Evolutionary conservation across 2,888 invertebrate species (phyloP).

Genomic region (Pyrrhosoma nymphula): DNA sequence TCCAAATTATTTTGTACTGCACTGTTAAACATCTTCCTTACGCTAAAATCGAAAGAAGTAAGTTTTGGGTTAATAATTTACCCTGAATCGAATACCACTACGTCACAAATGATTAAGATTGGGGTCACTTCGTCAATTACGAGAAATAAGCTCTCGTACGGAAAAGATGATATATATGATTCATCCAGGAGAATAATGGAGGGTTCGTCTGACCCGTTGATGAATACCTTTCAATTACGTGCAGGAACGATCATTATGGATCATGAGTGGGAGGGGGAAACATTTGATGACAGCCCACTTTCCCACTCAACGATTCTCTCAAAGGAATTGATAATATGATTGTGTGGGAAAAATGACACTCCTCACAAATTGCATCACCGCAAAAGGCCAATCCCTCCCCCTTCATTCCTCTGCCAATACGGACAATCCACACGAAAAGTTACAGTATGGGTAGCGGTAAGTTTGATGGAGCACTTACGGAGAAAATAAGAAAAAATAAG

Average conservation of each 20-base stretch:
- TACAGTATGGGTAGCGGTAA: background rate
- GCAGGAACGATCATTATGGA: background rate
- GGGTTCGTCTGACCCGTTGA: background rate
- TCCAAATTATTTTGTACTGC: no score
- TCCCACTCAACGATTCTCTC: background rate
- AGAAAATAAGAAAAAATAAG: no score
- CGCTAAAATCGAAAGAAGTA: no score
- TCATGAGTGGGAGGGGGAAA: background rate
- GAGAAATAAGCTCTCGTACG: no score
- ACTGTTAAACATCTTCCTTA: no score
- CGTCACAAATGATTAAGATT: no score
- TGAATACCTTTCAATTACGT: background rate
- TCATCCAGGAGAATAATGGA: background rate
- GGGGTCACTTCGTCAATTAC: no score
- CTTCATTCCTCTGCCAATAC: background rate
- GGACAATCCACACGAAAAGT: background rate
- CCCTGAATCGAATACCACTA: no score
- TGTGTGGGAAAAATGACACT: background rate
- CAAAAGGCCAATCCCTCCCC: no score
- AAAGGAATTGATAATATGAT: background rate
- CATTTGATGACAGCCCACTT: background rate
- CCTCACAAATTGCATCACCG: background rate
- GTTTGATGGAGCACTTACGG: background rate
- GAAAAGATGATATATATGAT: background rate
- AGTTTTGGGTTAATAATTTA: no score